Conservation (phyloP, 2,113 vertebrate species). For the Cynopterus brachyotis region DNA sequence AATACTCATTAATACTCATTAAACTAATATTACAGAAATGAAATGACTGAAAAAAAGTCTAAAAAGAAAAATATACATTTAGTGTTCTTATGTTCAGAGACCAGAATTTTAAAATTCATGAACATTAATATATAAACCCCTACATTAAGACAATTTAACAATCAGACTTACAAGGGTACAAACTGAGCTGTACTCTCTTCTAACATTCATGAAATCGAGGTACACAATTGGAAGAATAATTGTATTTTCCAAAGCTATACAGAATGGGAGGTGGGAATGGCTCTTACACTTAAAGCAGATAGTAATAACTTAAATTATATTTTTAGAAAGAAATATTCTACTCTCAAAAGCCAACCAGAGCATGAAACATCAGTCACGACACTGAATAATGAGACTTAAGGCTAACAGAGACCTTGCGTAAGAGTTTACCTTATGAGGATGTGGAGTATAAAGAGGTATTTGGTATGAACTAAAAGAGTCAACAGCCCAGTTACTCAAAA, state of each 20-base stretch:
- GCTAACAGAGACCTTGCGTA: not conserved
- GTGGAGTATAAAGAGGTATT: not conserved
- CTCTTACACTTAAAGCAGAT: not conserved
- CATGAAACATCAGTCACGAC: not conserved
- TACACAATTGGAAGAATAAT: not conserved
- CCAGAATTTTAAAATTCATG: constrained; percentile 28
- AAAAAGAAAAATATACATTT: not conserved
- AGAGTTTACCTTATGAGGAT: not conserved
- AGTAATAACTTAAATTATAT: not conserved
- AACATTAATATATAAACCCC: not conserved
- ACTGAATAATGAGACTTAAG: not conserved
- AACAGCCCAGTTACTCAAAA: not conserved
- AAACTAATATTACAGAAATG: too few relatives aligned
- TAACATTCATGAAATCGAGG: not conserved
- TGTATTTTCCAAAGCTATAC: constrained; percentile 17
- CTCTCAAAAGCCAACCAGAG: constrained; percentile 21
- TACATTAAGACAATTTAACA: not conserved
- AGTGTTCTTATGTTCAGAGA: constrained; percentile 10
- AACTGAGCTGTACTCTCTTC: not conserved
- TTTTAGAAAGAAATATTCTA: constrained; percentile 1
- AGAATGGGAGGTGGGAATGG: not conserved
- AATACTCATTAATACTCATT: constrained; percentile 46
- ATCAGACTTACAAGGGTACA: not conserved
- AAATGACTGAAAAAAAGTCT: constrained; percentile 7
- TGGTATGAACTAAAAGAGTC: not conserved